phyloP scores from a whole-genome alignment of 30 jellyfish, hydroid and myxozoan species.

The Sanderia malayensis region DNA sequence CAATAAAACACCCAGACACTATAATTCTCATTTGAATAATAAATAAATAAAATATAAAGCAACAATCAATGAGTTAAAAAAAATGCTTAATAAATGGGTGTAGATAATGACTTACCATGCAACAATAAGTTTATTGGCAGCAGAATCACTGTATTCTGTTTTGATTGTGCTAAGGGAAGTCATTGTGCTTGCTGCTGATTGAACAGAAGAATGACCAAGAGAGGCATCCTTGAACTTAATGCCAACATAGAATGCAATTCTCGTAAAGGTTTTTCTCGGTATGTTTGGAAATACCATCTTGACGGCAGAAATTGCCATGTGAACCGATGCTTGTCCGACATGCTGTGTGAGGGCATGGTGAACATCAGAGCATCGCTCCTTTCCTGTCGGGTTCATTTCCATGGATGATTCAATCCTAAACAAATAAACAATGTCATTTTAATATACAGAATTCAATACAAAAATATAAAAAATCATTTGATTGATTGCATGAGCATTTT shows the following conservation, averaged over 20 bases:
- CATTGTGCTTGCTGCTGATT: constrained; percentile 40
- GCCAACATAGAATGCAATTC: constrained; percentile 81
- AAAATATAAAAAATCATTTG: too few species aligned
- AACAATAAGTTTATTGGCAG: constrained; percentile 51
- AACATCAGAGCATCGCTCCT: constrained; percentile 75
- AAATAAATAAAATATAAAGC: too few species aligned
- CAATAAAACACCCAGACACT: too few species aligned
- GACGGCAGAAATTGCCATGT: constrained; percentile 63
- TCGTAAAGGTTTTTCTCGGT: constrained; percentile 54
- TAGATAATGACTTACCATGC: constrained; percentile 51
- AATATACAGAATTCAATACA: too few species aligned
- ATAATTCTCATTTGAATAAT: too few species aligned
- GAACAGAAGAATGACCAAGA: constrained; percentile 23
- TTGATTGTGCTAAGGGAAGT: constrained; percentile 46
- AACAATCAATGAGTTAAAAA: too few species aligned
- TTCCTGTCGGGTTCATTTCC: constrained; percentile 70
- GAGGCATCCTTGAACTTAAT: constrained; percentile 54
- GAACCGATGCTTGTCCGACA: constrained; percentile 67
- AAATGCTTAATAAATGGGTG: too few species aligned
- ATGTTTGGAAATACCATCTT: constrained; percentile 83
- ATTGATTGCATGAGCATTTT: too few species aligned
- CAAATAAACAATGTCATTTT: neutral
- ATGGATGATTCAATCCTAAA: constrained; percentile 43
- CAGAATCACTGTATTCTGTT: constrained; percentile 65
- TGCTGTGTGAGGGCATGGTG: constrained; percentile 70